phyloP scores from a whole-genome alignment of 2,797 vertebrate genomes.

The Pantherophis alleghaniensis region DNA sequence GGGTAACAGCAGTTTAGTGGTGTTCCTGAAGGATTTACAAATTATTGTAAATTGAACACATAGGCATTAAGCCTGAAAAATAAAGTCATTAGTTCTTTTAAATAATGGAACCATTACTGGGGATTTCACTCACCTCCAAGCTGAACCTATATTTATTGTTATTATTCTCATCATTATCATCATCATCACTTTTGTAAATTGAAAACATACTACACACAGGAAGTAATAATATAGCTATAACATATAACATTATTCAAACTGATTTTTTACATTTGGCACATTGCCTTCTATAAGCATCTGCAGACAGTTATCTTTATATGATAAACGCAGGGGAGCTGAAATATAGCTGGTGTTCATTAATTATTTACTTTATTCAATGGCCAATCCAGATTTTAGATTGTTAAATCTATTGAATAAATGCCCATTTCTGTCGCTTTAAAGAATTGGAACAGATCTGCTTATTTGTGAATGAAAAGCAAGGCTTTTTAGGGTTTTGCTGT shows the following conservation, averaged over 20 bases:
- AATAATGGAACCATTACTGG: slow-evolving; percentile 57
- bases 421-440: not conserved
- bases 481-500: not conserved
- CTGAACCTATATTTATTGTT: not conserved
- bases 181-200: slow-evolving; percentile 69
- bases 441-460: not conserved
- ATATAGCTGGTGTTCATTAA: slow-evolving; percentile 31
- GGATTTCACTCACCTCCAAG: not conserved
- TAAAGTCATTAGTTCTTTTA: slow-evolving; percentile 69
- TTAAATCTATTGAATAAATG: not conserved
- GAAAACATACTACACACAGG: slow-evolving; percentile 65
- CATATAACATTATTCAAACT: slow-evolving; percentile 57
- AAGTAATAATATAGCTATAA: slow-evolving; percentile 66
- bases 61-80: slow-evolving; percentile 65
- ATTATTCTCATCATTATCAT: slow-evolving; percentile 26
- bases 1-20: slow-evolving; percentile 39
- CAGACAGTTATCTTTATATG: slow-evolving; percentile 62
- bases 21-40: slow-evolving; percentile 66
- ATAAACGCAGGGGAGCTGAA: slow-evolving; percentile 44
- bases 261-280: slow-evolving; percentile 69
- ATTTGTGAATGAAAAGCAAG: not conserved
- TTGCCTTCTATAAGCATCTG: slow-evolving; percentile 64
- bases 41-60: slow-evolving; percentile 67
- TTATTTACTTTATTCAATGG: slow-evolving; percentile 45
- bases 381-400: slow-evolving; percentile 33